Evolutionary conservation across 1,140 invertebrate genomes (phyloP).

Genomic region (Eulimnadia texana): DNA sequence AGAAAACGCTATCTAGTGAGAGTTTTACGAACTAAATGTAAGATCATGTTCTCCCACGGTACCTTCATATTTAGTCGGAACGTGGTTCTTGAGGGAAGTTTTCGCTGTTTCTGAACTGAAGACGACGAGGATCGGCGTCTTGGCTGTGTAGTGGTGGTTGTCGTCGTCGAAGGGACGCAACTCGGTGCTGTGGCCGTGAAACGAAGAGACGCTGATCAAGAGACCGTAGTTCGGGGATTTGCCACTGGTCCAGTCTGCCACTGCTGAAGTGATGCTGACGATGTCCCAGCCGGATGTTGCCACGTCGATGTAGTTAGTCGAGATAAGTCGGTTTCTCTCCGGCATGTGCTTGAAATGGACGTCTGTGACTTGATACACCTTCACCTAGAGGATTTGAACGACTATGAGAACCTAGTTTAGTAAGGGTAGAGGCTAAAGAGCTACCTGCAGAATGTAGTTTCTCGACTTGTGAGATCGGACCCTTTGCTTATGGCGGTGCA

Average conservation of each 20-base stretch:
- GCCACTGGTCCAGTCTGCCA: not conserved
- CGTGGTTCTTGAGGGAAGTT: not conserved
- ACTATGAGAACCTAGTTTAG: not conserved
- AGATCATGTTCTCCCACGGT: not conserved
- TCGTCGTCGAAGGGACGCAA: not conserved
- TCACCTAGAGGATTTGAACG: slow-evolving; percentile 29
- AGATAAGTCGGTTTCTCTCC: slow-evolving; percentile 35
- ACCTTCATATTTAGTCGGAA: not conserved
- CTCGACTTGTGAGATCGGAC: slow-evolving; percentile 18
- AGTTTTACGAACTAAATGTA: not conserved
- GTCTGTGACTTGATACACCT: slow-evolving; percentile 39
- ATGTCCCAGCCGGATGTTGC: slow-evolving; percentile 42
- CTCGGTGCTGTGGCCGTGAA: not conserved
- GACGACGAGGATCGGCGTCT: slow-evolving; percentile 2
- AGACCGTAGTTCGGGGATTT: not conserved
- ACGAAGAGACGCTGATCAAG: not conserved
- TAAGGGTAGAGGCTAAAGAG: not conserved
- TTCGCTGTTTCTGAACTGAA: not conserved
- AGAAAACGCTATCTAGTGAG: not conserved
- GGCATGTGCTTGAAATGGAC: slow-evolving; percentile 27
- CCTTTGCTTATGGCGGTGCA: slow-evolving; percentile 34
- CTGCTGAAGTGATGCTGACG: slow-evolving; percentile 30
- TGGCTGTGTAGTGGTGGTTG: not conserved
- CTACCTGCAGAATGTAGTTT: not conserved
- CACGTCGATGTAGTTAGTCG: slow-evolving; percentile 35